Evolutionary conservation across 2,888 invertebrate species (phyloP).

Genomic region (Ectemnius continuus): DNA sequence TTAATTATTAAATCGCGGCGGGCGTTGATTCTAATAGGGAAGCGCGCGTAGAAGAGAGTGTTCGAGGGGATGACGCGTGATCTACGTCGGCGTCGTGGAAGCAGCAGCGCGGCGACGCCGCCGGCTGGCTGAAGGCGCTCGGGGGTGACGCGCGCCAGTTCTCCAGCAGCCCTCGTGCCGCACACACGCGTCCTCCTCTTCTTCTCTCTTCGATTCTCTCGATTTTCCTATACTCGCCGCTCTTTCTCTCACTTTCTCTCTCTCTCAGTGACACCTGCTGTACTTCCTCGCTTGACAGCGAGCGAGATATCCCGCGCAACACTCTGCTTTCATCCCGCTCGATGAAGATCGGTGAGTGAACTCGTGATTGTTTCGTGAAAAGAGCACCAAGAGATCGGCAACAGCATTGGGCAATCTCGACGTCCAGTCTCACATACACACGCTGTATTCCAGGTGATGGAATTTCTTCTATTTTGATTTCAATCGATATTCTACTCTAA

Average conservation of each 20-base stretch:
- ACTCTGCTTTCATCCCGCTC: background rate
- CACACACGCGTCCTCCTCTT: slow-evolving; percentile 26
- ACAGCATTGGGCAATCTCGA: too few relatives aligned
- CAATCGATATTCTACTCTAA: too few relatives aligned
- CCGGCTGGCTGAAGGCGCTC: slow-evolving; percentile 42
- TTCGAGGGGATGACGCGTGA: background rate
- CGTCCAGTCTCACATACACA: too few relatives aligned
- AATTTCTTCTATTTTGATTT: too few relatives aligned
- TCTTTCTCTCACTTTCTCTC: too few relatives aligned
- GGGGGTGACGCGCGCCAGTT: slow-evolving; percentile 70
- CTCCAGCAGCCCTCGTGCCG: slow-evolving; percentile 67
- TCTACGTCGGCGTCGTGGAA: slow-evolving; percentile 24
- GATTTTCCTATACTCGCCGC: too few relatives aligned
- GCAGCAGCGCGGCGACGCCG: background rate
- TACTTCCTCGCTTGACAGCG: too few relatives aligned
- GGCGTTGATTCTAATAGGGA: background rate
- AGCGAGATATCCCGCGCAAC: slow-evolving; percentile 6
- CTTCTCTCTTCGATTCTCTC: too few relatives aligned
- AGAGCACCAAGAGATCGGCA: background rate
- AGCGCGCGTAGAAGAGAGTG: background rate
- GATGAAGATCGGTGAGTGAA: background rate
- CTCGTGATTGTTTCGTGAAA: background rate
- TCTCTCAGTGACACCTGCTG: too few relatives aligned
- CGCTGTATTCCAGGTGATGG: too few relatives aligned
- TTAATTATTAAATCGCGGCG: slow-evolving; percentile 7